A percentile compares a stretch with the other conserved stretches of the same genome.
These are phyloP conservation scores for Okamejei kenojei DNA, from an alignment of 2,797 vertebrate genomes.

Conservation along the genomic window DNA sequence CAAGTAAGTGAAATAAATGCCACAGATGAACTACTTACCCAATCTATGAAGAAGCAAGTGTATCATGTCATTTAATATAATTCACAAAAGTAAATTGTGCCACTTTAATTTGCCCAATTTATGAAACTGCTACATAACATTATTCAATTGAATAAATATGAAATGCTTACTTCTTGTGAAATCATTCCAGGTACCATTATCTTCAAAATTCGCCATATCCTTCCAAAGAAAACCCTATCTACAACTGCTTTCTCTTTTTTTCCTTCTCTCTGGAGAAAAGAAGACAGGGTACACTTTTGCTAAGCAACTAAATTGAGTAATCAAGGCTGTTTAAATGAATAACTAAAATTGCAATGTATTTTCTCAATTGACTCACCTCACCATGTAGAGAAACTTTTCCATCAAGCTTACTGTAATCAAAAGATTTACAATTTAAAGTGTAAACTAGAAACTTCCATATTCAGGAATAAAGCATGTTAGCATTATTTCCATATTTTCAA, in stretches of 20 bases:
- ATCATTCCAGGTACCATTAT: constrained; percentile 77
- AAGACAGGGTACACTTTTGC: not conserved
- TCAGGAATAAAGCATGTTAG: not conserved
- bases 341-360: constrained; percentile 20
- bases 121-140: not conserved
- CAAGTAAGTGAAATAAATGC: not conserved
- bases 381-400: constrained; percentile 57
- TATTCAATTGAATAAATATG: not conserved
- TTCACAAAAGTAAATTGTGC: too few relatives aligned
- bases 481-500: not conserved
- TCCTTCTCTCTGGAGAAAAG: constrained; percentile 69
- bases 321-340: not conserved
- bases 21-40: not conserved
- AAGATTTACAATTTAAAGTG: constrained; percentile 41
- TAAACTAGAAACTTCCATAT: not conserved
- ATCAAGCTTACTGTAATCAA: constrained; percentile 62
- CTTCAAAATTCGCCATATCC: constrained; percentile 68
- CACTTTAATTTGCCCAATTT: not conserved
- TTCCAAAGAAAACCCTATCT: constrained; percentile 74
- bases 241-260: constrained; percentile 84
- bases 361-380: constrained; percentile 62
- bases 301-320: not conserved
- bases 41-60: not conserved
- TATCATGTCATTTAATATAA: too few relatives aligned
- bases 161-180: constrained; percentile 78